These are phyloP conservation scores for Azorinus chamasolen DNA, from an alignment of 2,888 invertebrate species.

Conservation along the genomic window DNA sequence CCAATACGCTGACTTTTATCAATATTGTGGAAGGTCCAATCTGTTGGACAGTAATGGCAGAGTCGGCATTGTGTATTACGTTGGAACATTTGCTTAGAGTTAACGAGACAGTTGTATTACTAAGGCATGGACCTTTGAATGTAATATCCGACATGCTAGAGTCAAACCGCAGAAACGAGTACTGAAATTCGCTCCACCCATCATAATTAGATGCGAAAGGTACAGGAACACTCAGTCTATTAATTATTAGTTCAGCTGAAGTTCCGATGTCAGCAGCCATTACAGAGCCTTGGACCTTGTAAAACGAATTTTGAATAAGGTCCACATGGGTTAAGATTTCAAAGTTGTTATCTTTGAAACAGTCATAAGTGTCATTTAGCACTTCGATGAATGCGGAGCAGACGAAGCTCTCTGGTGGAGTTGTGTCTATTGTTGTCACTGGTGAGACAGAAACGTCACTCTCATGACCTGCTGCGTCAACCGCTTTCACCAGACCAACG, in stretches of 20 bases:
- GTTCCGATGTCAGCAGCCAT: background rate
- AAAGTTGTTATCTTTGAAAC: background rate
- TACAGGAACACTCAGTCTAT: too few species aligned
- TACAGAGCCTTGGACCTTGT: background rate
- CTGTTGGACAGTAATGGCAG: too few species aligned
- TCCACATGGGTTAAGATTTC: background rate
- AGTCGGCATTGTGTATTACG: too few species aligned
- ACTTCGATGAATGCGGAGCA: background rate
- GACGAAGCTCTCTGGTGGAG: slow-evolving; percentile 17
- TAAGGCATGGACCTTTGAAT: too few species aligned
- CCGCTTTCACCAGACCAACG: slow-evolving; percentile 29
- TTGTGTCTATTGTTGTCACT: slow-evolving; percentile 8
- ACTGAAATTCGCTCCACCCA: too few species aligned
- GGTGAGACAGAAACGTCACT: slow-evolving; percentile 2
- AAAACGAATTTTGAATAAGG: background rate
- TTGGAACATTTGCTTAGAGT: too few species aligned
- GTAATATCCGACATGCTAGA: too few species aligned
- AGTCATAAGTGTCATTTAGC: background rate
- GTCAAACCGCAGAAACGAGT: too few species aligned
- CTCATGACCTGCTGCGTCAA: slow-evolving; percentile 30
- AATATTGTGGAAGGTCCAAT: too few species aligned
- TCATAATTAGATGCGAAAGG: too few species aligned
- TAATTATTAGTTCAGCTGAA: too few species aligned
- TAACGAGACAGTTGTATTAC: too few species aligned
- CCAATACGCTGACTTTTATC: slow-evolving; percentile 22